These are phyloP conservation scores for Polyommatus icarus DNA, from an alignment of 2,888 invertebrate genomes.

Conservation along the genomic window DNA sequence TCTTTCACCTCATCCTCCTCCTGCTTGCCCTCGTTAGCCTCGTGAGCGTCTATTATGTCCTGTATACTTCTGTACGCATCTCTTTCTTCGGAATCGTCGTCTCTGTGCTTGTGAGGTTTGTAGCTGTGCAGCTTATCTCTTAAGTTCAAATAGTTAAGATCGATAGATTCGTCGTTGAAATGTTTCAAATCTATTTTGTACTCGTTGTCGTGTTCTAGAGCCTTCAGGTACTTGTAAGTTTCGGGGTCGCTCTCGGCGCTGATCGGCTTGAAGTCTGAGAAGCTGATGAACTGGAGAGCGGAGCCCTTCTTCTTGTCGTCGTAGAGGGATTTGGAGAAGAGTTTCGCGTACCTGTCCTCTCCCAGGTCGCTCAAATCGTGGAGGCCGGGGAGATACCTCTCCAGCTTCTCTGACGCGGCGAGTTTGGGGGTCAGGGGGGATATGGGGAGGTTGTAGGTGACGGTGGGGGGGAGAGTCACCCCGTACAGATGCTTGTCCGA, in stretches of 20 bases:
- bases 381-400: constrained; percentile 45
- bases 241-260: constrained; percentile 62
- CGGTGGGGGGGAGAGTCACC: constrained; percentile 53
- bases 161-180: constrained; percentile 9
- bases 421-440: constrained; percentile 41
- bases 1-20: constrained; percentile 47
- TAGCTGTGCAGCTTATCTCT: constrained; percentile 41
- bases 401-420: constrained; percentile 60
- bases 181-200: constrained; percentile 46
- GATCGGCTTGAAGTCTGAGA: constrained; percentile 60
- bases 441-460: constrained; percentile 45
- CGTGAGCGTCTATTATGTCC: constrained; percentile 67
- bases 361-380: constrained; percentile 49
- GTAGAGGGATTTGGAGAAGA: constrained; percentile 44
- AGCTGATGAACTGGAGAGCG: constrained; percentile 55
- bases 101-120: constrained; percentile 53
- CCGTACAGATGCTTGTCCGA: constrained; percentile 69
- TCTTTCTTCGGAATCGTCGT: constrained; percentile 44
- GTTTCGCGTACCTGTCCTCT: constrained; percentile 51
- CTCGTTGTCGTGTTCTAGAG: constrained; percentile 55
- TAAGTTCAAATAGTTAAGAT: neutral
- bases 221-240: constrained; percentile 64
- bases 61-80: constrained; percentile 62
- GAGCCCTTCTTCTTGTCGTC: constrained; percentile 46
- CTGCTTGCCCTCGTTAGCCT: constrained; percentile 53